phyloP scores from a whole-genome alignment of 1,140 invertebrate species.

The Zaprionus vittiger region DNA sequence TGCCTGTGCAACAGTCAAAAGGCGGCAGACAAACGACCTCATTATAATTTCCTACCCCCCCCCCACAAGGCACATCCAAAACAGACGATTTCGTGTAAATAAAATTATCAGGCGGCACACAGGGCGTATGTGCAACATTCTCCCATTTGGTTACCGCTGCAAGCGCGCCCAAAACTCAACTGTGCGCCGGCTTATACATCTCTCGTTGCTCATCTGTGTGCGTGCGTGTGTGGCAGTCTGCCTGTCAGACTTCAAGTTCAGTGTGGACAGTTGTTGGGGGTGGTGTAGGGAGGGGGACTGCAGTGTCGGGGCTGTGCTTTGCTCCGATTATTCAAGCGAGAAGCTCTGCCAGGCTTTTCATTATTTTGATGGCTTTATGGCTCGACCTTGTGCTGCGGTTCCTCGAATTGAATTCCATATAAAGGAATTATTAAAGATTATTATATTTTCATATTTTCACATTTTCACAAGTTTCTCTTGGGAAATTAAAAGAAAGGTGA shows the following conservation, averaged over 20 bases:
- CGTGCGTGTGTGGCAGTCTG: slow-evolving; percentile 10
- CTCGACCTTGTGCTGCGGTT: neutral
- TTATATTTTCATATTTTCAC: neutral
- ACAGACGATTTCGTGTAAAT: slow-evolving; percentile 41
- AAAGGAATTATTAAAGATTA: neutral
- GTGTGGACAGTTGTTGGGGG: slow-evolving; percentile 31
- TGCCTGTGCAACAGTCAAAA: slow-evolving; percentile 27
- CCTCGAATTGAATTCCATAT: neutral
- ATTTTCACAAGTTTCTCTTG: neutral
- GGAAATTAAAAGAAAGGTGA: neutral
- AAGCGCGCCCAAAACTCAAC: slow-evolving; percentile 14
- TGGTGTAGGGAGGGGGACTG: neutral
- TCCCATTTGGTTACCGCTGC: slow-evolving; percentile 38
- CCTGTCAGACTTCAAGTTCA: slow-evolving; percentile 46
- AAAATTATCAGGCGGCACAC: slow-evolving; percentile 25
- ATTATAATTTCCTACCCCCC: slow-evolving; percentile 37
- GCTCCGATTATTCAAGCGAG: slow-evolving; percentile 26
- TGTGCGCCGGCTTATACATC: neutral
- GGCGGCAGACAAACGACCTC: slow-evolving; percentile 43
- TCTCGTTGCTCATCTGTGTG: neutral
- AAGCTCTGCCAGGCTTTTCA: slow-evolving; percentile 19
- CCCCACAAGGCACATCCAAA: slow-evolving; percentile 20
- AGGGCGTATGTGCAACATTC: slow-evolving; percentile 67
- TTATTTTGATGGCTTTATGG: slow-evolving; percentile 8
- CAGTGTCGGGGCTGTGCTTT: slow-evolving; percentile 1